Conservation (phyloP, 35 echinoderm and acorn worm species). For the Strongylocentrotus purpuratus region DNA sequence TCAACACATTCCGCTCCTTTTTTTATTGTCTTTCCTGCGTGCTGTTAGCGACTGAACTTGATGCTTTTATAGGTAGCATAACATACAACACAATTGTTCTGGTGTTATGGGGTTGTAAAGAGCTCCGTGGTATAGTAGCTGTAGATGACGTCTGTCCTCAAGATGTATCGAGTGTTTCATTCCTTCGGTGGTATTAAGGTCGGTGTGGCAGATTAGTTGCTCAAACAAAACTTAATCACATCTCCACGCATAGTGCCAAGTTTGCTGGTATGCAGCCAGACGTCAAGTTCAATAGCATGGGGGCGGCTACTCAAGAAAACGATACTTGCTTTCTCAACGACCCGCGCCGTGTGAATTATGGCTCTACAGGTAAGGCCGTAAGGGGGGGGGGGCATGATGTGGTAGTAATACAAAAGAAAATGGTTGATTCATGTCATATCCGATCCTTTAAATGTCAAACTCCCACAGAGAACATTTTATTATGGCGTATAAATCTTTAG, state of each 20-base stretch:
- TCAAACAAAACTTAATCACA: slow-evolving; percentile 13
- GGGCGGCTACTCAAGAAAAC: neutral
- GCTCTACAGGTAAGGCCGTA: neutral
- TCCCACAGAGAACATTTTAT: neutral
- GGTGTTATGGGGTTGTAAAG: neutral
- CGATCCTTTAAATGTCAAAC: neutral
- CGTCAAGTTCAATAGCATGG: neutral
- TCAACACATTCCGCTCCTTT: no score
- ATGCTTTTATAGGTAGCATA: neutral
- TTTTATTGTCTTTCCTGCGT: neutral
- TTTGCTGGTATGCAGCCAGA: neutral
- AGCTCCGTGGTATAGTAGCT: neutral
- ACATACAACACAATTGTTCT: neutral
- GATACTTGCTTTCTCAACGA: neutral
- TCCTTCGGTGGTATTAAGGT: slow-evolving; percentile 1
- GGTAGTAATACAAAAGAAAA: neutral
- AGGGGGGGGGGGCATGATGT: neutral
- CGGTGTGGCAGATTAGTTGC: neutral
- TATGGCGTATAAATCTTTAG: neutral
- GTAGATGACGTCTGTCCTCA: neutral
- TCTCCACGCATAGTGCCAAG: neutral
- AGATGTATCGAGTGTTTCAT: slow-evolving; percentile 4
- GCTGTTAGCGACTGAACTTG: neutral
- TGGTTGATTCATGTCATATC: neutral
- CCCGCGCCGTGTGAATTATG: neutral